Evolutionary conservation across 92 coral and sea anemone genomes (phyloP).

Genomic region (Paramuricea clavata): DNA sequence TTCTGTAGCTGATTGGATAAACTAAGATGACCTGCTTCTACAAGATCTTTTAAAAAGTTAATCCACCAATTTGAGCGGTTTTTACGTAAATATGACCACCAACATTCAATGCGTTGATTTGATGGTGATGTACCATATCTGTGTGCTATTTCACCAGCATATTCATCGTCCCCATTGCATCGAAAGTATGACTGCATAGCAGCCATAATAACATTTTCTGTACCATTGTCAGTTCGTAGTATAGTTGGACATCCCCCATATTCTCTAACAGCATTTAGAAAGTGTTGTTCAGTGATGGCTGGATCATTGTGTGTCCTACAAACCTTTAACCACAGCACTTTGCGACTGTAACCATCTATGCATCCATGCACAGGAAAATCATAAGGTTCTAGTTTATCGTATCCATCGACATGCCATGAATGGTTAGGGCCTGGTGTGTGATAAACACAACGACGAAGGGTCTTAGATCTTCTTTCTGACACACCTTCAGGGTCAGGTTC

Average conservation of each 20-base stretch:
- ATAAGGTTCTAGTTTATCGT: too few species aligned
- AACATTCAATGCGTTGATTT: conserved; percentile 31
- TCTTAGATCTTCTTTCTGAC: conserved; percentile 69
- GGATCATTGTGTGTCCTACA: conserved; percentile 45
- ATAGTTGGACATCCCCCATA: conserved; percentile 47
- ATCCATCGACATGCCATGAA: too few species aligned
- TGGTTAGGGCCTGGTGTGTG: too few species aligned
- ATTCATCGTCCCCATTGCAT: conserved; percentile 33
- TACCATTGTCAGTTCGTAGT: conserved; percentile 29
- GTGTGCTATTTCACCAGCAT: conserved; percentile 22
- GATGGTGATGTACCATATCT: conserved; percentile 33
- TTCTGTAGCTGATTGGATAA: conserved; percentile 3
- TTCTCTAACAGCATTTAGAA: conserved; percentile 13
- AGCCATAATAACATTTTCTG: conserved; percentile 37
- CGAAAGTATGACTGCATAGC: conserved; percentile 38
- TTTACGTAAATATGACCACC: conserved; percentile 38
- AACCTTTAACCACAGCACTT: too few species aligned
- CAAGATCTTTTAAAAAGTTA: conserved; percentile 39
- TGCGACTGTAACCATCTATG: too few species aligned
- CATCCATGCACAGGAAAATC: too few species aligned
- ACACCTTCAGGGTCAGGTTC: conserved; percentile 73
- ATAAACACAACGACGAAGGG: conserved; percentile 52
- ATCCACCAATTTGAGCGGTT: conserved; percentile 35
- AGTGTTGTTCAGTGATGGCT: conserved; percentile 30
- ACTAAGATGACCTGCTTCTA: conserved; percentile 15